Evolutionary conservation across 2,113 vertebrate species (phyloP), one percentile per base, ranked within the genome.

Genomic region (Phoenicopterus ruber): DNA sequence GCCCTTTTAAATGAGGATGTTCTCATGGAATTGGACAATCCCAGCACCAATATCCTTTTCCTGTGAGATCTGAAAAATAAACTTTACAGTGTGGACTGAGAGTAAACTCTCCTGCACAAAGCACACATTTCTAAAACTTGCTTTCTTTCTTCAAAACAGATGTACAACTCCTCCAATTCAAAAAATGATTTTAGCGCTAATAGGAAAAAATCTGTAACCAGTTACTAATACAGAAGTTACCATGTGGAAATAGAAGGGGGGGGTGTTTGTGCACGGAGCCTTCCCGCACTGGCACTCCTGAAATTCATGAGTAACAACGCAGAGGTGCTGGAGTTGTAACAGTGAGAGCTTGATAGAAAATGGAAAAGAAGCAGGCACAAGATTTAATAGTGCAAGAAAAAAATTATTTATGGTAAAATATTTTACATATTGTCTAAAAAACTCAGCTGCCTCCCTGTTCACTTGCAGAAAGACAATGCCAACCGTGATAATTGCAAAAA

Each of bases 361-460:
- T 22, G 26, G n/a, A 78, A 77, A 77, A 88, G 17, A 46, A 61
- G 18, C 40, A 63, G 69, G n/a, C 0, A 3, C 5, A 49, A 49
- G 36, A 47, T 78, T 50, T 96, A 73, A 88, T 52, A 96, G 62
- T 46, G 67, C 58, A 90, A 83, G 66, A 80, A 96, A 88, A 94
- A 90, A 91, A 88, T 88, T 54, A 96, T 93, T 94, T 85, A 93
- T 65, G 54, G 49, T 61, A 94, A 96, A 96, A 93, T 94, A 97
- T 74, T 98, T 97, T 59, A 80, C 80, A 86, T n/a, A n/a, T 91
- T 93, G 49, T 36, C 17, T 94, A 84, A 94, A 97, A 95, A 86
- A 2, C 16, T 65, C 62, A 80, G 42, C 38, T 86, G 49, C 54
- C 40, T 83, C 3, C 7, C 46, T 77, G 49, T 49, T 95, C 62